Percentiles rank a stretch among this genome's conserved stretches.
Conservation (phyloP, 2,113 vertebrate genomes). For the zebrafish (Danio rerio) region DNA sequence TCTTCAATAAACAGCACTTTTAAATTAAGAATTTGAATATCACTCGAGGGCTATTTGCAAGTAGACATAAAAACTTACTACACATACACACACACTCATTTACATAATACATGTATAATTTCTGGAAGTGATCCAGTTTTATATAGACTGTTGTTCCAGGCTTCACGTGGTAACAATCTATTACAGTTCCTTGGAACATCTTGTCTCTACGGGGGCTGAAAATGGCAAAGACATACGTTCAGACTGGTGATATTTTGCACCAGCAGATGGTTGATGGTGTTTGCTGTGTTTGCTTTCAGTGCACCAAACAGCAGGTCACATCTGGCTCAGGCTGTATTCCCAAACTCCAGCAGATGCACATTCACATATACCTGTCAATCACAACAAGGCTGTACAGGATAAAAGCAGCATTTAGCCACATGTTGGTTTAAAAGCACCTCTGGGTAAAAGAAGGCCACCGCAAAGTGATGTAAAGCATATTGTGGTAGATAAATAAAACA, state of each 20-base stretch:
- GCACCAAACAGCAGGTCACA: conserved; percentile 81
- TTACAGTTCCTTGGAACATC: conserved; percentile 17
- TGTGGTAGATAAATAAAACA: conserved; percentile 18
- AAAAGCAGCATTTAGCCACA: conserved; percentile 66
- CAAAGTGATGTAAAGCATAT: conserved; percentile 52
- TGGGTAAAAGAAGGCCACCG: conserved; percentile 37
- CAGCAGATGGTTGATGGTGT: conserved; percentile 83
- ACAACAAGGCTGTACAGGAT: conserved; percentile 52
- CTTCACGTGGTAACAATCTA: conserved; percentile 41
- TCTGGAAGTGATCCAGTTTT: conserved; percentile 26
- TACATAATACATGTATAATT: not conserved
- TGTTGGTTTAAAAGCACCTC: conserved; percentile 59
- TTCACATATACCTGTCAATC: conserved; percentile 63
- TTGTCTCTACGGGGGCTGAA: conserved; percentile 16
- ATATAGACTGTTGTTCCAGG: conserved; percentile 28
- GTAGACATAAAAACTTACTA: too few relatives aligned
- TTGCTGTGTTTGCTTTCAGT: conserved; percentile 73
- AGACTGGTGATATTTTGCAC: conserved; percentile 71
- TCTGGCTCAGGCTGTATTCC: conserved; percentile 76
- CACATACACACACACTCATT: not conserved
- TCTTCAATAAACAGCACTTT: too few relatives aligned
- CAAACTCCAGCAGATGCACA: conserved; percentile 74
- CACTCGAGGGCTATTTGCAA: too few relatives aligned
- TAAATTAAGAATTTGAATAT: too few relatives aligned
- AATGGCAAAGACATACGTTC: conserved; percentile 67